Base-by-base conservation (phyloP, 2,888 invertebrate species). In the Koerneria pararmatus region DNA sequence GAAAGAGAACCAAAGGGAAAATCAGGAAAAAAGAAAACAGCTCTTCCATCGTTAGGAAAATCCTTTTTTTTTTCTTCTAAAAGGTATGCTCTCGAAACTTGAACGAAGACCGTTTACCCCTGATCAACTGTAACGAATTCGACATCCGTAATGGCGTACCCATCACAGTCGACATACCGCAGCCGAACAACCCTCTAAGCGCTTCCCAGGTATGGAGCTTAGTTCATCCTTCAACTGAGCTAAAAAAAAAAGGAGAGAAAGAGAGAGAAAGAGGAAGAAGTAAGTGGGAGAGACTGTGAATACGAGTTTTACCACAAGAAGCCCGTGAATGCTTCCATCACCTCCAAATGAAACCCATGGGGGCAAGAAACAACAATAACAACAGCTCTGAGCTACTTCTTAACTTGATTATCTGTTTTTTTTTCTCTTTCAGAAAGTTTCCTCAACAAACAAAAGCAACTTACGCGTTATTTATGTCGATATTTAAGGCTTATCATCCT, bases 111-210 rank as follows among this genome's bases (percentile, higher is more conserved):
- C 71, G 69, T 37, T 69, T 75, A 34, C 73, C 75, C 15, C 68
- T 75, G 24, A 67, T 74, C 0, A 76, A 76, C 35, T 78, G 78
- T 57, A 70, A 69, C 31, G 73, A 74, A n/a, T 69, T 78, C 58
- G 73, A 74, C 27, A 72, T 76, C 29, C 65, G 75, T 5, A 78
- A 76, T 54, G 78, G 76, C n/a, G 74, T 75, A 6, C 77, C 77
- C 1, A 70, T 74, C 53, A 67, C 74, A 0, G 68, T 71, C 0
- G 71, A 75, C 54, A 63, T 77, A 32, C 77, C 75, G 1, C 56
- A 64, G 11, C 75, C 75, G n/a, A 71, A 70, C 37, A 71, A 74
- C 24, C 72, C 74, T 0, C 62, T 66, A 3, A 57, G 60, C n/a
- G 74, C 74, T 1, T 69, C 74, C 4, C 75, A 77, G 68, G 76